Percentiles rank a stretch among this genome's conserved stretches.
phyloP scores from a whole-genome alignment of 1,140 invertebrate genomes.

The Hermetia illucens region DNA sequence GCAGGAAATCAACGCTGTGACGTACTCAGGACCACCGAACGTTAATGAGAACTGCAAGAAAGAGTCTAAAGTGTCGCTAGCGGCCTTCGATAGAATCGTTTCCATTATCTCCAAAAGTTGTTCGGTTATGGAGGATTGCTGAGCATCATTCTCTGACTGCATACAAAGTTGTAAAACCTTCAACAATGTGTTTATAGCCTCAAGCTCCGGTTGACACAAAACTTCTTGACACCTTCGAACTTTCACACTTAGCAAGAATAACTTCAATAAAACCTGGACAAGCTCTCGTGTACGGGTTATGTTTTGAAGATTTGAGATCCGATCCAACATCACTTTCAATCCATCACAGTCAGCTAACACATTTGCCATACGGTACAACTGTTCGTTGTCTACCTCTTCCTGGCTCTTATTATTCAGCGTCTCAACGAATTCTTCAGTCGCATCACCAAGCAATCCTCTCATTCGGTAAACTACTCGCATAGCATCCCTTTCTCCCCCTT shows the following conservation, averaged over 20 bases:
- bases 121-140: conserved; percentile 60
- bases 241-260: conserved; percentile 73
- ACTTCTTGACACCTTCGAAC: conserved; percentile 55
- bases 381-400: conserved; percentile 85
- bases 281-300: conserved; percentile 60
- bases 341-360: conserved; percentile 71
- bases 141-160: conserved; percentile 40
- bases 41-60: conserved; percentile 71
- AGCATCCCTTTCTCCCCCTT: conserved; percentile 73
- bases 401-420: conserved; percentile 75
- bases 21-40: conserved; percentile 71
- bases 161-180: conserved; percentile 52
- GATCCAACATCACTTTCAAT: conserved; percentile 61
- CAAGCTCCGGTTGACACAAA: conserved; percentile 49
- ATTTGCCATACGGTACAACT: conserved; percentile 65
- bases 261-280: conserved; percentile 69
- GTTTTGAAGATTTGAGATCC: conserved; percentile 46
- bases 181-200: conserved; percentile 51
- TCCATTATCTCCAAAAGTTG: conserved; percentile 86
- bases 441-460: conserved; percentile 91
- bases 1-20: conserved; percentile 69
- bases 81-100: conserved; percentile 76
- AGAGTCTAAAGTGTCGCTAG: conserved; percentile 58
- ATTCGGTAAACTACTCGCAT: conserved; percentile 99
- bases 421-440: conserved; percentile 97